Base-by-base conservation (phyloP, 2,113 vertebrate genomes). In the Edolisoma coerulescens region DNA sequence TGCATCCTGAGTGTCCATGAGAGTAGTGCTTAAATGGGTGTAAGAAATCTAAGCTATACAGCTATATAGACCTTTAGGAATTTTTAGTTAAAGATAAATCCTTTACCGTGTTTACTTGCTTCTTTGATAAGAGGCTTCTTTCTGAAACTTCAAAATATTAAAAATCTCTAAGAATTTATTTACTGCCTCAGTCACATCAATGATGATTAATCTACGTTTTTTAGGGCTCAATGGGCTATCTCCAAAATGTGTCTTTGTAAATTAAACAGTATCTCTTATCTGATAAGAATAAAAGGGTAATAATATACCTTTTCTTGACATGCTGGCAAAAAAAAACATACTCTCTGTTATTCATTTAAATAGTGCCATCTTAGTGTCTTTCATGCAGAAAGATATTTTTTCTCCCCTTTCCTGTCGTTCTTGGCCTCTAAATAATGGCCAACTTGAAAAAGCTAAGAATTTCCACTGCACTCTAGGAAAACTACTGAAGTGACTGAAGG, bases 401-500 rank as follows among this genome's bases (percentile, higher is more conserved):
- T 2, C 10, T 18, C 7, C 4, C 11, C 56, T 68, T 33, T 37
- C 3, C 7, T 28, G 5, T 11, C 47, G 8, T 47, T 74, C 18
- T 39, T 84, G 27, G 7, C 12, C 7, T 90, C 44, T 70, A 81
- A 84, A 45, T 65, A 60, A 67, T 37, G 32, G 10, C 13, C 12
- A 42, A 0, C 9, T 52, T 52, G 24, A 37, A 78, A 82, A 41
- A 69, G 1, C 10, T n/a, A 37, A n/a, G 24, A 63, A 54, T 42
- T 87, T 86, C 23, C 57, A 19, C 15, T 49, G 9, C 3, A 39
- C 7, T 61, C 6, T 37, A 49, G 30, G 23, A 80, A 45, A 42
- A 47, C 45, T 65, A 41, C 9, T 0, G 0, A 54, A 54, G n/a
- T 53, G 10, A n/a, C 13, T 5, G 10, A 65, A 90, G 41, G 6